phyloP scores from a whole-genome alignment of 2,888 invertebrate species.

The Andrena bucephala region DNA sequence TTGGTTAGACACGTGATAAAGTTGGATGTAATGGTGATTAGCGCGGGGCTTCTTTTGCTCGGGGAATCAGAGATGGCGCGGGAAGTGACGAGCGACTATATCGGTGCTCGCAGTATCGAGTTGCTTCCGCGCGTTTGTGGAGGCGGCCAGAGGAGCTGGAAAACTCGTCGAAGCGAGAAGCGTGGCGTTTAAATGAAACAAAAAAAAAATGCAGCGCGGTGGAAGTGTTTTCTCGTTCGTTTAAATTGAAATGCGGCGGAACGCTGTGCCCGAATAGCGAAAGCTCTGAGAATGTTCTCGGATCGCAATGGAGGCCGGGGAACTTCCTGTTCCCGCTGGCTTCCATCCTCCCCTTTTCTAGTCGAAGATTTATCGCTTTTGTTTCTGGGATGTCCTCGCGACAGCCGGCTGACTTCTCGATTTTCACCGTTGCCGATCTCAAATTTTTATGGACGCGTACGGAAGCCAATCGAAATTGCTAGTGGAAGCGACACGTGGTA shows the following conservation, averaged over 20 bases:
- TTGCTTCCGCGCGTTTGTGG: conserved; percentile 58
- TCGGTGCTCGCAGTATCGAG: conserved; percentile 41
- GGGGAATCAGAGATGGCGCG: not conserved
- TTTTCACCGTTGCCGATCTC: not conserved
- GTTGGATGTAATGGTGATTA: not conserved
- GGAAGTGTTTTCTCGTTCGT: conserved; percentile 55
- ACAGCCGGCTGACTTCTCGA: not conserved
- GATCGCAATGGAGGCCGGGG: conserved; percentile 20
- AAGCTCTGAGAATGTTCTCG: conserved; percentile 36
- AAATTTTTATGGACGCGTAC: not conserved
- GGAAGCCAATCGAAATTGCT: conserved; percentile 29
- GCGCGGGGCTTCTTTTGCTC: too few species aligned
- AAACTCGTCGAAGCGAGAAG: conserved; percentile 62
- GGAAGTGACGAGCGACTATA: conserved; percentile 33
- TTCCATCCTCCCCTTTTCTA: conserved; percentile 9
- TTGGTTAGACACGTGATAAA: not conserved
- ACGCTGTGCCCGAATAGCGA: conserved; percentile 29
- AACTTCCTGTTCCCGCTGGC: conserved; percentile 18
- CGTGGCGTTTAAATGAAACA: conserved; percentile 51
- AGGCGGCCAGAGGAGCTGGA: conserved; percentile 38
- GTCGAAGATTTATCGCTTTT: conserved; percentile 21
- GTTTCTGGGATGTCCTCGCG: not conserved
- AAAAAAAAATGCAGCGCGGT: not conserved
- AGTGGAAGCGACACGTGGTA: conserved; percentile 1
- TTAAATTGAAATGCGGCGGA: conserved; percentile 54